phyloP scores from a whole-genome alignment of 2,113 vertebrate genomes.

The Erythrocercus mccallii region DNA sequence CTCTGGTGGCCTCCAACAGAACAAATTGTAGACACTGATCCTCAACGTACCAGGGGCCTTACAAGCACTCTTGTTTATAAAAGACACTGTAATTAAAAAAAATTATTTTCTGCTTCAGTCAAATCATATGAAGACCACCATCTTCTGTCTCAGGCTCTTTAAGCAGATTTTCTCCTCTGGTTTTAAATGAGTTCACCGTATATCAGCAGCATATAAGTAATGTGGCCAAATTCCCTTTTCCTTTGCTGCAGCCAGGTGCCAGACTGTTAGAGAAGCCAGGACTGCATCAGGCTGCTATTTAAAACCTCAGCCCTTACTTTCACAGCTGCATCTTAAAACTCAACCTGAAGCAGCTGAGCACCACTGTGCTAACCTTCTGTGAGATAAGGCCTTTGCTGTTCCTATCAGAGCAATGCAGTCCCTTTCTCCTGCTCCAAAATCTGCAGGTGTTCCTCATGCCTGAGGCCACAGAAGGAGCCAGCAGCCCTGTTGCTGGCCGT shows the following conservation, averaged over 20 bases:
- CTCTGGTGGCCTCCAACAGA: background rate
- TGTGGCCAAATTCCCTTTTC: background rate
- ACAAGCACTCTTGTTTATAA: background rate
- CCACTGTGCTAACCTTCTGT: accelerated
- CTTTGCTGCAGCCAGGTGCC: background rate
- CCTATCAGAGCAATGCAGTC: background rate
- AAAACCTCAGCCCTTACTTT: background rate
- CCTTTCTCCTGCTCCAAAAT: background rate
- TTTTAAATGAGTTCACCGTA: background rate
- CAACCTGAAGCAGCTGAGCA: background rate
- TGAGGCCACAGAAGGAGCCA: background rate
- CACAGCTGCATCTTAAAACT: background rate
- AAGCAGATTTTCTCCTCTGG: background rate
- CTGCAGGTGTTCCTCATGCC: background rate
- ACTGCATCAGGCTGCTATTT: background rate
- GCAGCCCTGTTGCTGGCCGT: background rate
- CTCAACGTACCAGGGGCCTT: background rate
- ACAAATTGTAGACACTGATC: background rate
- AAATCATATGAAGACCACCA: background rate
- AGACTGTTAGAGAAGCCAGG: background rate
- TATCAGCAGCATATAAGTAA: background rate
- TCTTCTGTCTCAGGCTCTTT: background rate
- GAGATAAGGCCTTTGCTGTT: accelerated
- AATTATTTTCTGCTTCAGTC: background rate
- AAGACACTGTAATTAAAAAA: background rate